phyloP scores from a whole-genome alignment of 1,140 invertebrate genomes.

The Trichomalopsis sarcophagae region DNA sequence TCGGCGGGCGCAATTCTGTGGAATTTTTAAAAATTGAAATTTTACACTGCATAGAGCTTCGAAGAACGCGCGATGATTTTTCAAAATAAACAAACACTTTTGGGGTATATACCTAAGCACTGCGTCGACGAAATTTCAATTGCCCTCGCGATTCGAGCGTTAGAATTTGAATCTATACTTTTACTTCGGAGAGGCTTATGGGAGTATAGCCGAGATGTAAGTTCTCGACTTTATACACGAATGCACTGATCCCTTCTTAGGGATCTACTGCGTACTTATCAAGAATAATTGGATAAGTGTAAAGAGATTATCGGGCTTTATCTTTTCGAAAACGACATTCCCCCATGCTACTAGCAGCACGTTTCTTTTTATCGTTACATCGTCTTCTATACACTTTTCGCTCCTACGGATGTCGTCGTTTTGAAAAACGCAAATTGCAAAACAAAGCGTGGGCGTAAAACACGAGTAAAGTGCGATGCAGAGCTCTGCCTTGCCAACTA shows the following conservation, averaged over 20 bases:
- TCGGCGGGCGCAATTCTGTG: too few species aligned
- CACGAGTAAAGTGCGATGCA: neutral
- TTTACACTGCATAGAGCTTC: neutral
- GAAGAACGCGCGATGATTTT: too few species aligned
- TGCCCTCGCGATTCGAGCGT: too few species aligned
- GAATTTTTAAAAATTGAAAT: neutral
- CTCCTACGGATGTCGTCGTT: neutral
- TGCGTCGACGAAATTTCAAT: too few species aligned
- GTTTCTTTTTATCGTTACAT: too few species aligned
- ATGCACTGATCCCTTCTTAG: neutral
- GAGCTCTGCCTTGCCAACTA: neutral
- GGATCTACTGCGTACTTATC: neutral
- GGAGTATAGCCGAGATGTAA: neutral
- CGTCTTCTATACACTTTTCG: too few species aligned
- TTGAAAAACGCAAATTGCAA: neutral
- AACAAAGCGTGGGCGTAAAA: neutral
- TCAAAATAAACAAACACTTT: too few species aligned
- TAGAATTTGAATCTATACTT: too few species aligned
- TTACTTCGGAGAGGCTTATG: too few species aligned
- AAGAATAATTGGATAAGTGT: neutral
- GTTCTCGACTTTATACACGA: neutral
- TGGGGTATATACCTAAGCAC: too few species aligned
- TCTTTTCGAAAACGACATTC: neutral
- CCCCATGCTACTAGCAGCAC: too few species aligned
- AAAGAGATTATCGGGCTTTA: neutral